Conservation (phyloP, 30 jellyfish, hydroid and myxozoan genomes). For the Aurelia sp. region DNA sequence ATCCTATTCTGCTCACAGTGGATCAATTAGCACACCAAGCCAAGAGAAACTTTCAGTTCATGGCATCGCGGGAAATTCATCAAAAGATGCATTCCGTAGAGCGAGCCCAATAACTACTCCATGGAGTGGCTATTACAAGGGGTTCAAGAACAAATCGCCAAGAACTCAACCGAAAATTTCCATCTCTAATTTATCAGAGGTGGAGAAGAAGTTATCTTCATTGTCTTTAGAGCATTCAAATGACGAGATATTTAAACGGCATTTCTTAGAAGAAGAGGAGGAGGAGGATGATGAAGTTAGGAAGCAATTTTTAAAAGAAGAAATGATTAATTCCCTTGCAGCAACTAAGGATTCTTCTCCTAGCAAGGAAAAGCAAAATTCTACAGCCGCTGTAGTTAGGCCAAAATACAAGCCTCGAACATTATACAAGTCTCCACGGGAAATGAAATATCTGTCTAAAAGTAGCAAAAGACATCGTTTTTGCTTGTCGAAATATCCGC, state of each 20-base stretch:
- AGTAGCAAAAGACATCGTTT: conserved; percentile 61
- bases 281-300: neutral
- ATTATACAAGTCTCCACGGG: conserved; percentile 5
- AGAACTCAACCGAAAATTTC: conserved; percentile 2
- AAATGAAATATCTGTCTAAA: conserved; percentile 38
- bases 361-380: neutral
- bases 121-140: conserved; percentile 33
- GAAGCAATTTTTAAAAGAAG: neutral
- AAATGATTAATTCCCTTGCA: neutral
- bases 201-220: conserved; percentile 52
- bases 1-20: neutral
- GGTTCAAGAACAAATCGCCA: neutral
- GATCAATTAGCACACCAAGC: neutral
- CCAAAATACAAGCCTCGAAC: neutral
- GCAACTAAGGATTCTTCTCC: neutral
- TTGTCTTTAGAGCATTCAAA: conserved; percentile 40
- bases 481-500: conserved; percentile 60
- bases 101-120: conserved; percentile 41
- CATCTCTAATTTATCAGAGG: conserved; percentile 36
- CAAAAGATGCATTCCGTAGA: conserved; percentile 16
- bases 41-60: neutral
- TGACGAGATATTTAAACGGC: conserved; percentile 51
- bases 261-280: conserved; percentile 32
- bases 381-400: neutral
- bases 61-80: conserved; percentile 5